Conservation (phyloP, 1,140 invertebrate genomes). For the Samia ricini region DNA sequence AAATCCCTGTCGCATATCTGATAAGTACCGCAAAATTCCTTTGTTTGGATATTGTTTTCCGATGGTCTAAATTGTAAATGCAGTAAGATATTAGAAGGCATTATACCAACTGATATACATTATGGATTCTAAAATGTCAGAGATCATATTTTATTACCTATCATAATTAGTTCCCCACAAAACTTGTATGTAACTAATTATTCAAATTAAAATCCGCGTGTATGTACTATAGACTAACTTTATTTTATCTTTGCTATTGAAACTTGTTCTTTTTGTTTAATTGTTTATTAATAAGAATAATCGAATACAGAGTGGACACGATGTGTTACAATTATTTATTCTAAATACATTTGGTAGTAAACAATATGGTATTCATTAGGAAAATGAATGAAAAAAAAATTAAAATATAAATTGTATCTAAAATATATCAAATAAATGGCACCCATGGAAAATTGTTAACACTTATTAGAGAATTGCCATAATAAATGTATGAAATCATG, state of each 20-base stretch:
- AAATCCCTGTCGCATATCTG: constrained; percentile 37
- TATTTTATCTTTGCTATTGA: neutral
- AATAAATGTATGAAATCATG: neutral
- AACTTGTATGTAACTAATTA: neutral
- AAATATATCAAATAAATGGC: no score
- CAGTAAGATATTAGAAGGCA: neutral
- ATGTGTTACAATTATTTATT: no score
- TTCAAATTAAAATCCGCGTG: neutral
- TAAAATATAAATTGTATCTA: no score
- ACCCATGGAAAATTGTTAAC: no score
- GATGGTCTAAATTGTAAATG: neutral
- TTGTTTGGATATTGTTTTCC: neutral
- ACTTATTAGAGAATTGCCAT: no score
- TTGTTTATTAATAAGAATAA: neutral
- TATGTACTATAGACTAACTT: neutral
- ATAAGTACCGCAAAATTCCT: constrained; percentile 19
- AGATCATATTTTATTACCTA: neutral
- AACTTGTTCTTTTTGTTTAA: neutral
- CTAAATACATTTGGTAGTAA: no score
- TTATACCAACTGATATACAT: neutral
- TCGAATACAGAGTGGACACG: no score
- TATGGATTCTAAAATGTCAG: neutral
- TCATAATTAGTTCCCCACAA: neutral
- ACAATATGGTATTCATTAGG: no score
- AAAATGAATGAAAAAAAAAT: no score